Base-by-base conservation (phyloP, 2,797 vertebrate species). In the Leuciscus waleckii region DNA sequence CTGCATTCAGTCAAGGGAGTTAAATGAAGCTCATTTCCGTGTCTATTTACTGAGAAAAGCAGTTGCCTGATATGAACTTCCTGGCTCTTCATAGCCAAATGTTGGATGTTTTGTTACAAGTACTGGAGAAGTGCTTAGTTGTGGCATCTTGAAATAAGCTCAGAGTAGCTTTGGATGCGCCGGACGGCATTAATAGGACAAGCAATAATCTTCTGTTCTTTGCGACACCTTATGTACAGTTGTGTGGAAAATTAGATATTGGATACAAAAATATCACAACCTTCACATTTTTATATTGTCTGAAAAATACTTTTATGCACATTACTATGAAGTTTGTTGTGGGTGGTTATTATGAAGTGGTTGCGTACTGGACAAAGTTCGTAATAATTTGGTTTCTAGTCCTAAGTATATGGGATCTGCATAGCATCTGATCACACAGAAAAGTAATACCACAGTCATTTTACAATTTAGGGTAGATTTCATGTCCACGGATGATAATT, bases 121-220 rank as follows among this genome's bases (percentile, higher is more conserved):
- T 41, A 56, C 35, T 29, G 7, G 2, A 58, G 6, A 69, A 77
- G 46, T 16, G n/a, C n/a, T 78, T 68, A 67, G 32, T 51, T 67
- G 35, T 4, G 0, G 19, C 5, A 49, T 46, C 32, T 69, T 77
- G 43, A 82, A 84, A 51, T 41, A 58, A 82, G 58, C 69, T 70
- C 39, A 74, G 58, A 61, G 76, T 35, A 75, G 41, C 26, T 74
- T 74, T 75, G 65, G n/a, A 75, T 35, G 69, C 5, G 54, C 37
- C 56, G 16, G 67, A 86, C 46, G 9, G n/a, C 43, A 46, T 82
- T 71, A 87, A 86, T 63, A 78, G 79, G 56, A 69, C 51, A 63
- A 71, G 51, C 71, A 77, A 73, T 79, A 51, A 85, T 85, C 77
- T 79, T 73, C 76, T 29, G 69, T 68, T 83, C 82, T 17, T 23